phyloP scores from a whole-genome alignment of 1,140 invertebrate genomes.

The Eupristina koningsbergeri region DNA sequence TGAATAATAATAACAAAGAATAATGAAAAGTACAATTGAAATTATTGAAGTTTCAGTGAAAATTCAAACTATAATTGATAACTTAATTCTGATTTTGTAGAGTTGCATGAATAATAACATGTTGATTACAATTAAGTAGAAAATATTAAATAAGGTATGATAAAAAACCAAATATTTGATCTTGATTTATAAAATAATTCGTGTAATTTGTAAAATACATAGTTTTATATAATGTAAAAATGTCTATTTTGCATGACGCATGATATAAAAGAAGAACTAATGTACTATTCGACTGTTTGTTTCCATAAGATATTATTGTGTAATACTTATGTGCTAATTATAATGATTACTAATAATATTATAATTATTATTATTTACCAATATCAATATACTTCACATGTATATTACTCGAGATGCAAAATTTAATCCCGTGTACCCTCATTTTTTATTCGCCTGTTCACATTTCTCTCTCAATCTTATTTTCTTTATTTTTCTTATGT shows the following conservation, averaged over 20 bases:
- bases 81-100: background rate
- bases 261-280: background rate
- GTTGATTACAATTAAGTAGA: background rate
- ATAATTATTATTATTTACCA: background rate
- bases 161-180: background rate
- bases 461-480: background rate
- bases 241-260: constrained; percentile 46
- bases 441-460: background rate
- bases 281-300: background rate
- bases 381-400: background rate
- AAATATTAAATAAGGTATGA: background rate
- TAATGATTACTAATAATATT: background rate
- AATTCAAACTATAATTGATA: too few species aligned
- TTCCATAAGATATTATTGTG: background rate
- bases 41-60: too few species aligned
- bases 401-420: background rate
- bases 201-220: background rate
- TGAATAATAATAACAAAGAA: background rate
- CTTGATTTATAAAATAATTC: background rate
- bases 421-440: background rate
- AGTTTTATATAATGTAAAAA: background rate
- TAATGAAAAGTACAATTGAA: too few species aligned
- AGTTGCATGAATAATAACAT: background rate
- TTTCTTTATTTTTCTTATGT: constrained; percentile 8
- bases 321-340: background rate